These are phyloP conservation scores for Enchytraeus crypticus DNA, from an alignment of 2,888 invertebrate species.

Conservation along the genomic window DNA sequence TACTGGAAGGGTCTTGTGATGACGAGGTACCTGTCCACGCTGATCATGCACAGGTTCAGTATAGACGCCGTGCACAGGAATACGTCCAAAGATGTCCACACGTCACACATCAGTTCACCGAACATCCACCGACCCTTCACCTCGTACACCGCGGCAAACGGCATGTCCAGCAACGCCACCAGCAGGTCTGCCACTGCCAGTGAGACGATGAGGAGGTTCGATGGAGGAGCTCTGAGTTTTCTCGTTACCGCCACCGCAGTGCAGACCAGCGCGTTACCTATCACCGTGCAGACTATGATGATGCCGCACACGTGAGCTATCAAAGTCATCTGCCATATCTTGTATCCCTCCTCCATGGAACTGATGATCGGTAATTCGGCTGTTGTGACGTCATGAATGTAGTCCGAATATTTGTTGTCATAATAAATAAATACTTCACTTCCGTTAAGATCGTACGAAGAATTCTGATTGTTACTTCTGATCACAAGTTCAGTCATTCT, in stretches of 20 bases:
- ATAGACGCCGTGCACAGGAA: slow-evolving; percentile 53
- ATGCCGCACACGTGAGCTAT: slow-evolving; percentile 32
- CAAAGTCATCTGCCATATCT: slow-evolving; percentile 19
- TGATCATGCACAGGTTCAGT: slow-evolving; percentile 53
- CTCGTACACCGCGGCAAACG: slow-evolving; percentile 49
- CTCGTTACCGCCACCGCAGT: too few species aligned
- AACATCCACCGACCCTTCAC: slow-evolving; percentile 43
- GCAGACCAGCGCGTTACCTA: slow-evolving; percentile 53
- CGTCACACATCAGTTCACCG: slow-evolving; percentile 47
- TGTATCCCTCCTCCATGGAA: too few species aligned
- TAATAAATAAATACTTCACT: too few species aligned
- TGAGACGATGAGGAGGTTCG: slow-evolving; percentile 38
- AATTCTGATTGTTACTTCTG: too few species aligned
- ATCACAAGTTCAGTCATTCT: too few species aligned
- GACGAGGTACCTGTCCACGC: slow-evolving; percentile 48
- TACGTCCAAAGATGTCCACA: slow-evolving; percentile 54
- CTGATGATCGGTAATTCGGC: too few species aligned
- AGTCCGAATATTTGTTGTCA: too few species aligned
- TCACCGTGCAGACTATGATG: slow-evolving; percentile 49
- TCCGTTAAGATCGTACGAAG: too few species aligned
- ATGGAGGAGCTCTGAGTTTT: slow-evolving; percentile 48
- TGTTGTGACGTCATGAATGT: too few species aligned
- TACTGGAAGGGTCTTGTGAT: slow-evolving; percentile 74
- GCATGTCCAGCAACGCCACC: slow-evolving; percentile 54
- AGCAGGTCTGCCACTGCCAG: slow-evolving; percentile 53